Conservation (phyloP, 2,888 invertebrate genomes). For the Eucera pruinosa region DNA sequence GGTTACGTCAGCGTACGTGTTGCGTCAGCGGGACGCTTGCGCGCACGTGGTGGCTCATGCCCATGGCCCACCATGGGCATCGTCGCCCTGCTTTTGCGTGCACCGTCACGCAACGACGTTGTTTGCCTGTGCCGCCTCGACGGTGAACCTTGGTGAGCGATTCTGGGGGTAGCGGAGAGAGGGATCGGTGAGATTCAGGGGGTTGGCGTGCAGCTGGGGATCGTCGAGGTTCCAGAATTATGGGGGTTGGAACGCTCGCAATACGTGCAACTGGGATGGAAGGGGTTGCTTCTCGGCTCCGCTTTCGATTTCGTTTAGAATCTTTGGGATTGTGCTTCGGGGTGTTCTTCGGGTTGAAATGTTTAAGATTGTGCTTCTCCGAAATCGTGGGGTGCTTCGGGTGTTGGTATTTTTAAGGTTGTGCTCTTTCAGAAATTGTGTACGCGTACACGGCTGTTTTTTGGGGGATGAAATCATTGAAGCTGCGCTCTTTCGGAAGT, state of each 20-base stretch:
- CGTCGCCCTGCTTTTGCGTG: conserved; percentile 5
- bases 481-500: too few relatives aligned
- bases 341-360: too few relatives aligned
- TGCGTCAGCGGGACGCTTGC: conserved; percentile 67
- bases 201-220: too few relatives aligned
- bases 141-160: neutral
- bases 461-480: too few relatives aligned
- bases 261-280: neutral
- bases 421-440: too few relatives aligned
- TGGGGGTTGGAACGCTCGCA: neutral
- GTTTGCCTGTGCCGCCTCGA: neutral
- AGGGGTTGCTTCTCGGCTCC: neutral
- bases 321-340: too few relatives aligned
- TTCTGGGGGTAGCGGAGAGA: neutral
- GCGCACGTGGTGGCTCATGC: conserved; percentile 69
- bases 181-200: neutral
- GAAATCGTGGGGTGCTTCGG: too few relatives aligned
- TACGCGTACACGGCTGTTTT: too few relatives aligned
- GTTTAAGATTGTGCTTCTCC: too few relatives aligned
- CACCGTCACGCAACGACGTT: neutral
- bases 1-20: conserved; percentile 65
- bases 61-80: conserved; percentile 7
- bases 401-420: too few relatives aligned
- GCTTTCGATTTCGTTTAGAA: conserved; percentile 16
- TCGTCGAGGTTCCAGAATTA: too few relatives aligned